A percentile compares a stretch with the other conserved stretches of the same genome.
Conservation (phyloP, 2,797 vertebrate genomes). For the Pempheris klunzingeri region DNA sequence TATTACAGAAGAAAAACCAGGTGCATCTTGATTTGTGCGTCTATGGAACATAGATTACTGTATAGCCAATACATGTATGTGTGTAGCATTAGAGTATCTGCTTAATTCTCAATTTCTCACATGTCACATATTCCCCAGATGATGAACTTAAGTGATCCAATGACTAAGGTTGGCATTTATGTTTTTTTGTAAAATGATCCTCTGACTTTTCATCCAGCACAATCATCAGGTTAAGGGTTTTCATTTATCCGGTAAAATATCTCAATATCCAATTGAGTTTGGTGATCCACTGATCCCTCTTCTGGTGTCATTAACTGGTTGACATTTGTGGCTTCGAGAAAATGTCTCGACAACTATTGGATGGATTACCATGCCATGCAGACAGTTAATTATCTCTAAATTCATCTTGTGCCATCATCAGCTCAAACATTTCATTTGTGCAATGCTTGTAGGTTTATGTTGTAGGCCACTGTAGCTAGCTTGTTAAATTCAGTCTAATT, state of each 20-base stretch:
- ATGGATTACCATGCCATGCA: slow-evolving; percentile 5
- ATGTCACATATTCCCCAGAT: background rate
- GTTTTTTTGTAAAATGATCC: too few species aligned
- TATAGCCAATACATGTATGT: too few species aligned
- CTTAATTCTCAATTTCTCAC: slow-evolving; percentile 3
- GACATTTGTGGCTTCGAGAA: slow-evolving; percentile 9
- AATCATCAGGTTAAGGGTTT: background rate
- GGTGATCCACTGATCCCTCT: slow-evolving; percentile 1
- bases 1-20: slow-evolving; percentile 3
- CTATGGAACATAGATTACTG: background rate
- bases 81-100: background rate
- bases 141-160: background rate
- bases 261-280: background rate
- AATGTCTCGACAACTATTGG: slow-evolving; percentile 18
- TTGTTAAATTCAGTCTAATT: background rate
- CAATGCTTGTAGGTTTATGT: too few species aligned
- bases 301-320: background rate
- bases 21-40: slow-evolving; percentile 6
- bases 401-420: background rate
- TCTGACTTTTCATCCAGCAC: background rate
- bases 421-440: background rate
- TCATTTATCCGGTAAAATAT: background rate
- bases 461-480: too few species aligned
- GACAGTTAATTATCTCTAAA: too few species aligned
- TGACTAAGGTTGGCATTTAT: too few species aligned